phyloP scores from a whole-genome alignment of 1,140 invertebrate genomes.

The Drosophila tani region DNA sequence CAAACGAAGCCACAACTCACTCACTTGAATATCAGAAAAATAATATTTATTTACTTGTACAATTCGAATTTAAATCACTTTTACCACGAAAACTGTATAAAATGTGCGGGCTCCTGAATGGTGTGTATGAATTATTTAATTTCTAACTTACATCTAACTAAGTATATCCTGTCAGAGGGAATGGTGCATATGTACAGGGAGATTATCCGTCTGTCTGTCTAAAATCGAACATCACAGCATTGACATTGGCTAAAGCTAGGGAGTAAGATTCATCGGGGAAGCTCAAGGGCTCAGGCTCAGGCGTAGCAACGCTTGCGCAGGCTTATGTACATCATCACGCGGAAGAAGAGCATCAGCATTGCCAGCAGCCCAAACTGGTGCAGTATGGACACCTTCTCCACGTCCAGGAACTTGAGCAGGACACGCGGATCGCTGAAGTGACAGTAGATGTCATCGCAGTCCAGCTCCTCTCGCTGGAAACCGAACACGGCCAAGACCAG shows the following conservation, averaged over 20 bases:
- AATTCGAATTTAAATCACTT: slow-evolving; percentile 39
- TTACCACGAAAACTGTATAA: slow-evolving; percentile 29
- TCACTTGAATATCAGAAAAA: background rate
- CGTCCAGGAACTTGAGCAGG: slow-evolving; percentile 86
- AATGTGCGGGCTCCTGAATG: background rate
- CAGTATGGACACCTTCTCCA: slow-evolving; percentile 86
- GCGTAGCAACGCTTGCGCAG: slow-evolving; percentile 86
- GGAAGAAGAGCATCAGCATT: slow-evolving; percentile 86
- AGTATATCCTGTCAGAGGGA: slow-evolving; percentile 3
- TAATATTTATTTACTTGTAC: slow-evolving; percentile 8
- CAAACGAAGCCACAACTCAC: background rate
- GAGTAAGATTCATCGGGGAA: slow-evolving; percentile 28
- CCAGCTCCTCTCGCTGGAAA: slow-evolving; percentile 86
- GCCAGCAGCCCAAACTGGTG: slow-evolving; percentile 86
- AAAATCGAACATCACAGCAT: slow-evolving; percentile 73
- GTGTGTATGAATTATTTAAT: background rate
- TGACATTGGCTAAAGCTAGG: slow-evolving; percentile 60
- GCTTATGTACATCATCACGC: slow-evolving; percentile 86
- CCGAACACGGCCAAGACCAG: slow-evolving; percentile 88
- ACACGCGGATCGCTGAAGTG: slow-evolving; percentile 87
- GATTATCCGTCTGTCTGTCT: slow-evolving; percentile 48
- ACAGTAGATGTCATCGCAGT: slow-evolving; percentile 87
- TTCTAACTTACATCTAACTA: slow-evolving; percentile 24
- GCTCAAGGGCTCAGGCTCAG: slow-evolving; percentile 75
- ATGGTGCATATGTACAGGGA: slow-evolving; percentile 24